Evolutionary conservation across 2,888 invertebrate genomes (phyloP).

Genomic region (Luperina testacea): DNA sequence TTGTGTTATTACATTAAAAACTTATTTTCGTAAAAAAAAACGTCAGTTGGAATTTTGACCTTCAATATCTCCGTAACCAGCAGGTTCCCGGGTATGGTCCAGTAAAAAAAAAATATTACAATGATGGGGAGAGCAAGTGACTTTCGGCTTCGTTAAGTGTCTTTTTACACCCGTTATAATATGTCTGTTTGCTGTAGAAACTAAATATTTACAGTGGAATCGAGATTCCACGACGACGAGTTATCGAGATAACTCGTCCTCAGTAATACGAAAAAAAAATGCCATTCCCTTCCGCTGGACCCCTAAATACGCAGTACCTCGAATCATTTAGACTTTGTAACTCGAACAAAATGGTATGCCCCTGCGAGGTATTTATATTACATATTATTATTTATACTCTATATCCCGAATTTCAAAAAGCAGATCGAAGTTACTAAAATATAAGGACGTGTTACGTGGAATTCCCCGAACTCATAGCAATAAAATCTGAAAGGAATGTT

Average conservation of each 20-base stretch:
- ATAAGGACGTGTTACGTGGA: neutral
- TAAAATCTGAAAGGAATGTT: neutral
- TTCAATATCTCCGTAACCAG: too few relatives aligned
- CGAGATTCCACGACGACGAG: too few relatives aligned
- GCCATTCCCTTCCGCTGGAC: neutral
- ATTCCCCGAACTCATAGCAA: neutral
- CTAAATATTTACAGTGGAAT: slow-evolving; percentile 12
- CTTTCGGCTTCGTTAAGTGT: too few relatives aligned
- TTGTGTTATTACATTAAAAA: too few relatives aligned
- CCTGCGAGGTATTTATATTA: neutral
- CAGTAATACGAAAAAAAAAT: neutral
- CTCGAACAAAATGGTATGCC: neutral
- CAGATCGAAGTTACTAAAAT: neutral
- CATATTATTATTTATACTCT: neutral
- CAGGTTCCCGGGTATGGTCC: too few relatives aligned
- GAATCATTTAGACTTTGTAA: neutral
- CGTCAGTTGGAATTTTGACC: too few relatives aligned
- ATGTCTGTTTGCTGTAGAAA: slow-evolving; percentile 6
- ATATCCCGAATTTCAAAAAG: neutral
- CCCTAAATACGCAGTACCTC: neutral
- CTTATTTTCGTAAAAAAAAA: too few relatives aligned
- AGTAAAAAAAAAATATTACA: too few relatives aligned
- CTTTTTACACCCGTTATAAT: neutral
- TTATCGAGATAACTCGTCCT: neutral
- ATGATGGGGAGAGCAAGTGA: too few relatives aligned